phyloP scores from a whole-genome alignment of 37 sponge, comb jelly and placozoan species.

The Corticium candelabrum region DNA sequence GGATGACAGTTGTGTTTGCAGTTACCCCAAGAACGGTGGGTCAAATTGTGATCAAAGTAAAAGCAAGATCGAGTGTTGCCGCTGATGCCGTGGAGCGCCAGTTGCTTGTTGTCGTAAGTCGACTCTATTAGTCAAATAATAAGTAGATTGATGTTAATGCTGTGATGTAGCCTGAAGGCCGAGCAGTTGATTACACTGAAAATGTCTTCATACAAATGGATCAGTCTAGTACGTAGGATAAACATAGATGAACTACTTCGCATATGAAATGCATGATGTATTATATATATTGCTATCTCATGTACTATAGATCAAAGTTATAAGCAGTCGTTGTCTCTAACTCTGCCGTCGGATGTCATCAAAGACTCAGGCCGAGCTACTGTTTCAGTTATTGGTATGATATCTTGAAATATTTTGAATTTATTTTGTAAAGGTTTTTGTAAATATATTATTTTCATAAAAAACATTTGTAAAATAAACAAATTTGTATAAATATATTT shows the following conservation, averaged over 20 bases:
- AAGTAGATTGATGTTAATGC: neutral
- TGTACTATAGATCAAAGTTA: neutral
- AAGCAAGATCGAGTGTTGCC: neutral
- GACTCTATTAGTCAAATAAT: neutral
- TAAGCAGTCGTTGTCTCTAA: neutral
- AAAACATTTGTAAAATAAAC: too few species aligned
- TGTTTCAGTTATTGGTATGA: slow-evolving; percentile 1
- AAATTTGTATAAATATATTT: too few species aligned
- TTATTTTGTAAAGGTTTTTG: too few species aligned
- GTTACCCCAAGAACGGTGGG: neutral
- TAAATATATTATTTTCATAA: too few species aligned
- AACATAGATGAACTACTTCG: neutral
- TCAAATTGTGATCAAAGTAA: neutral
- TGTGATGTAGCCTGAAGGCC: slow-evolving; percentile 3
- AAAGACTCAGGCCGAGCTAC: neutral
- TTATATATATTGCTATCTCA: neutral
- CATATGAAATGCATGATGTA: too few species aligned
- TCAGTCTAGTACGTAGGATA: neutral
- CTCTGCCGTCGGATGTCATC: neutral
- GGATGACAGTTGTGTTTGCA: neutral
- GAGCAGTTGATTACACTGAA: neutral
- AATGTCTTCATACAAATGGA: neutral
- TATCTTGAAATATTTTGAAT: too few species aligned
- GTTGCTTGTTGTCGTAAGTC: neutral
- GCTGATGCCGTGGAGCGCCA: neutral